Base-by-base conservation (phyloP, 2,888 invertebrate species). In the Apodemia duryi region DNA sequence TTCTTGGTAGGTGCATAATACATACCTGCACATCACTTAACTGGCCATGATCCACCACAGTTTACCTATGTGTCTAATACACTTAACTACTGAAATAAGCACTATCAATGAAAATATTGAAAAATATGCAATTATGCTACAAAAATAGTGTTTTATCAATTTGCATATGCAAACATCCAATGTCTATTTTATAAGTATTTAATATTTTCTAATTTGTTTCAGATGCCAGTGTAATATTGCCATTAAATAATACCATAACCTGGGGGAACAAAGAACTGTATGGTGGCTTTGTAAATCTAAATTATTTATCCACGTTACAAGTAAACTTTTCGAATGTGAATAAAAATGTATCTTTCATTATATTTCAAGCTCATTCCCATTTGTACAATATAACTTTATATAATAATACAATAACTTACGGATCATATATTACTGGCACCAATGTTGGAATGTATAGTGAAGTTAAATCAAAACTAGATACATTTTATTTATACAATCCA, bases 291-390 rank as follows among this genome's bases (percentile, higher is more conserved):
- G 62, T 82, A 2, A 72, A 72, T 6, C 67, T 91, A 10, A 82
- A 81, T 32, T 67, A 72, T 1, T 72, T 77, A 9, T 81, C 86
- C 10, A 81, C 74, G 1, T 65, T 89, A 29, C 72, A 81, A 70
- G 77, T 94, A 1, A 76, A 83, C 67, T 82, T 95, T 46, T 75
- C 68, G 1, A 75, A 93, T 75, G 80, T 93, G 1, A 86, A 92
- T 11, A 71, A 79, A 1, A 79, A 81, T 66, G 79, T 93, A 46
- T 84, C 88, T 1, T 95, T 94, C 75, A 83, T 95, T 28, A 79
- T 95, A 66, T 82, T 95, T 54, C 95, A 96, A 93, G 92, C 92
- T 5, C 96, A 96, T 76, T 91, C 93, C 62, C 93, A 93, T 70
- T 72, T 92, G 13, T 79, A 92, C 67, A 93, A 94, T 78, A 77